A percentile compares a stretch with the other conserved stretches of the same genome.
Evolutionary conservation across 2,797 vertebrate species (phyloP).

Genomic region (Crocodylus rhombifer): DNA sequence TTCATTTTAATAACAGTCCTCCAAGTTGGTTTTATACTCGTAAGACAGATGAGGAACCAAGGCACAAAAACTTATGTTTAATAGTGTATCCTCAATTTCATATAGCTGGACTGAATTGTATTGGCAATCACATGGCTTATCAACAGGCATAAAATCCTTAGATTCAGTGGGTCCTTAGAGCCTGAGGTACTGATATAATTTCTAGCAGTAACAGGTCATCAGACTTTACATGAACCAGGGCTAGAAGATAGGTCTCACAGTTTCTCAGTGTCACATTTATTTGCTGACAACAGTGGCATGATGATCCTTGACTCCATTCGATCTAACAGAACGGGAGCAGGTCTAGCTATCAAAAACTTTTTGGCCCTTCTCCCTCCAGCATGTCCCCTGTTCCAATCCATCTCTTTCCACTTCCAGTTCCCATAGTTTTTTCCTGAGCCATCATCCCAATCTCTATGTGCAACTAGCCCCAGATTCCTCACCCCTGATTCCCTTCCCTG

Average conservation of each 20-base stretch:
- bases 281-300: not conserved
- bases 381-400: not conserved
- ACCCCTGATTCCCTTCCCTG: too few species aligned
- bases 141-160: not conserved
- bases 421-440: not conserved
- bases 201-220: not conserved
- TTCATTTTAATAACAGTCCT: constrained; percentile 16
- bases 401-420: not conserved
- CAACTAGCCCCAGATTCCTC: not conserved
- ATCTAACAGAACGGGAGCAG: too few species aligned
- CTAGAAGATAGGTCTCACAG: not conserved
- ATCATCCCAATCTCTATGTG: not conserved
- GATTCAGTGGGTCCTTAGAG: not conserved
- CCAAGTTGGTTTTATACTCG: constrained; percentile 1
- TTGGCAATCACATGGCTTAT: not conserved
- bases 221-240: not conserved
- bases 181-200: not conserved
- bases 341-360: not conserved
- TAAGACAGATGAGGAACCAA: constrained; percentile 22
- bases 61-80: not conserved
- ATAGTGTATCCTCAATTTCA: not conserved
- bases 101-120: not conserved
- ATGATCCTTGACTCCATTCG: not conserved
- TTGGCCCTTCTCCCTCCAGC: not conserved
- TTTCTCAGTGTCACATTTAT: not conserved